These are phyloP conservation scores for Andrena cerasifolii DNA, from an alignment of 1,140 invertebrate genomes.

Conservation along the genomic window DNA sequence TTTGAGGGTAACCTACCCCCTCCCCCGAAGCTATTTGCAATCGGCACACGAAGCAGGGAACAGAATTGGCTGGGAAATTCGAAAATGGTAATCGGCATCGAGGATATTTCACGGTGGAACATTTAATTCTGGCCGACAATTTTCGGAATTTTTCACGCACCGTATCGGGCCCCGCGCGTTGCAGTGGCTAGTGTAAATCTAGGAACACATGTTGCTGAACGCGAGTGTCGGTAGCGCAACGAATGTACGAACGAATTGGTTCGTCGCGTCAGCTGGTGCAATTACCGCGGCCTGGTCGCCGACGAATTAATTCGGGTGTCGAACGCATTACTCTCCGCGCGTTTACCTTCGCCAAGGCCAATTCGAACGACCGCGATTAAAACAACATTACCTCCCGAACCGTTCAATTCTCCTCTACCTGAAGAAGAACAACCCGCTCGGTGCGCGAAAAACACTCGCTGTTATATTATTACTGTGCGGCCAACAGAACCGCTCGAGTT, in stretches of 20 bases:
- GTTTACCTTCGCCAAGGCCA: slow-evolving; percentile 24
- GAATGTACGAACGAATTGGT: neutral
- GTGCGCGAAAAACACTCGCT: neutral
- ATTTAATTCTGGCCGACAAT: neutral
- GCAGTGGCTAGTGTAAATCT: neutral
- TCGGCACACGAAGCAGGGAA: too few relatives aligned
- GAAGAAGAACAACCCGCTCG: too few relatives aligned
- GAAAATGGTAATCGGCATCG: neutral
- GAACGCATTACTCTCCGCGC: slow-evolving; percentile 47
- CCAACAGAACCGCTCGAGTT: slow-evolving; percentile 1
- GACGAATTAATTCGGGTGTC: slow-evolving; percentile 59
- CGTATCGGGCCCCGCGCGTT: too few relatives aligned
- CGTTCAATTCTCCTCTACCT: slow-evolving; percentile 18
- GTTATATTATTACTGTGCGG: slow-evolving; percentile 29
- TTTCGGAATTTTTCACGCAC: neutral
- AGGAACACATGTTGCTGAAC: slow-evolving; percentile 15
- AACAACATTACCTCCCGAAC: slow-evolving; percentile 51
- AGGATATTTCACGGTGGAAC: neutral
- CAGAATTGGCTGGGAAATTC: too few relatives aligned
- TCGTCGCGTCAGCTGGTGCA: slow-evolving; percentile 36
- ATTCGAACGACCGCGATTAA: slow-evolving; percentile 53
- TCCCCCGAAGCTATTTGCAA: too few relatives aligned
- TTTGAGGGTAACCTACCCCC: too few relatives aligned
- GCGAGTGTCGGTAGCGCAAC: neutral
- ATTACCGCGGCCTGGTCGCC: slow-evolving; percentile 26